Base-by-base conservation (phyloP, 2,113 vertebrate genomes). In the Corapipo altera region DNA sequence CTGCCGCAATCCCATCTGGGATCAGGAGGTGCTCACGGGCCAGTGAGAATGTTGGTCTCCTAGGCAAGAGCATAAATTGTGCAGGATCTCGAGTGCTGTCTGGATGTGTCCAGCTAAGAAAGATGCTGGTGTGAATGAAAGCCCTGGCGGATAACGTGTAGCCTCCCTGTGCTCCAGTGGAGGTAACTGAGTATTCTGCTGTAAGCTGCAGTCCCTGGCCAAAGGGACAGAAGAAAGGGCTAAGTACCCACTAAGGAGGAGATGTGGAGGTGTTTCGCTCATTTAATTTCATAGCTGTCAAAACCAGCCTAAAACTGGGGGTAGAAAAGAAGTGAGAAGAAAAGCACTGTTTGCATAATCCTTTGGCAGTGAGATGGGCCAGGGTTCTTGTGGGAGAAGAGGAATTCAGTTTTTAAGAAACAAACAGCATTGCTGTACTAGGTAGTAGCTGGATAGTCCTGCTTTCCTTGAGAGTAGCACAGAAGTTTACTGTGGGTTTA, bases 321-420 rank as follows among this genome's bases (percentile, higher is more conserved):
- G 30, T 71, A 57, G 61, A 52, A 79, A 77, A 41, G 32, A 91
- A 84, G 61, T 57, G 80, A 84, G 72, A 88, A 80, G 82, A 67
- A 80, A 44, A 92, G 57, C 41, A 21, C 28, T 57, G 12, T 72
- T 96, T 93, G 55, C 73, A 54, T 95, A 93, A 96, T 66, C n/a
- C 65, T 72, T 94, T 94, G 86, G 52, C 65, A 65, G 49, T 46
- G 65, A 91, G 78, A 54, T 72, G 37, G 69, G 72, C 87, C 80
- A 66, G 70, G 8, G 65, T 61, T 86, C 86, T 89, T 95, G 69
- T 0, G 8, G 92, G 90, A 93, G 39, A 70, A 70, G 32, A 77
- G 61, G 83, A 95, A 94, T 65, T 72, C 24, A 41, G 35, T 49
- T 91, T 93, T 92, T 70, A 84, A 91, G 73, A 91, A 85, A 93